Conservation (phyloP, 2,797 vertebrate genomes). For the Spinus pinus region DNA sequence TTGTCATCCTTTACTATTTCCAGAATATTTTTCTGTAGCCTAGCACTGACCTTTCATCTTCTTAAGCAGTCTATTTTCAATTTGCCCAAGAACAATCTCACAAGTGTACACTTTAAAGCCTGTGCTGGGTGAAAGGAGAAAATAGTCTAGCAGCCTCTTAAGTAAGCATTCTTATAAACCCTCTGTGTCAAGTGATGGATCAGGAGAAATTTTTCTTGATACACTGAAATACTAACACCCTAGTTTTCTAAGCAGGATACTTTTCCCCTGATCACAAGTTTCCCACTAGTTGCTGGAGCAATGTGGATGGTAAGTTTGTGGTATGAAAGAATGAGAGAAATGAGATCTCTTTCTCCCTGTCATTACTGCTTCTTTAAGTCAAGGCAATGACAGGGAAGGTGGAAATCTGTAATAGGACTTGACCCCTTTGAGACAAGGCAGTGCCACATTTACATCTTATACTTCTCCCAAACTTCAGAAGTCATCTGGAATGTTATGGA, state of each 20-base stretch:
- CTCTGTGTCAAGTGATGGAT: neutral
- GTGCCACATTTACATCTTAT: neutral
- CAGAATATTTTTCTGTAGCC: neutral
- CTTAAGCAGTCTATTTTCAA: neutral
- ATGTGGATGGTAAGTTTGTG: neutral
- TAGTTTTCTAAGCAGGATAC: neutral
- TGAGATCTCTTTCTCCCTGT: neutral
- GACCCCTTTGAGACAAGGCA: neutral
- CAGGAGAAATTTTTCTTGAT: neutral
- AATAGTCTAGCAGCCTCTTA: neutral
- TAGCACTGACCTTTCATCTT: neutral
- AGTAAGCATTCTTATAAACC: neutral
- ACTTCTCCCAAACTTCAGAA: neutral
- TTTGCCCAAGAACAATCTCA: neutral
- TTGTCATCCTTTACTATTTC: neutral
- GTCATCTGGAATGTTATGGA: neutral
- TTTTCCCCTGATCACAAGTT: neutral
- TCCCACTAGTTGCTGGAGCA: neutral
- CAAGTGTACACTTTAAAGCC: neutral
- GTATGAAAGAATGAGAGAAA: neutral
- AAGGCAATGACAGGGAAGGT: neutral
- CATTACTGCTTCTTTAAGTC: neutral
- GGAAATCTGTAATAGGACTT: neutral
- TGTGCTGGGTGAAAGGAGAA: neutral
- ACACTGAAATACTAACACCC: neutral